Evolutionary conservation across 2,113 vertebrate species (phyloP).

Genomic region (Odobenus rosmarus): DNA sequence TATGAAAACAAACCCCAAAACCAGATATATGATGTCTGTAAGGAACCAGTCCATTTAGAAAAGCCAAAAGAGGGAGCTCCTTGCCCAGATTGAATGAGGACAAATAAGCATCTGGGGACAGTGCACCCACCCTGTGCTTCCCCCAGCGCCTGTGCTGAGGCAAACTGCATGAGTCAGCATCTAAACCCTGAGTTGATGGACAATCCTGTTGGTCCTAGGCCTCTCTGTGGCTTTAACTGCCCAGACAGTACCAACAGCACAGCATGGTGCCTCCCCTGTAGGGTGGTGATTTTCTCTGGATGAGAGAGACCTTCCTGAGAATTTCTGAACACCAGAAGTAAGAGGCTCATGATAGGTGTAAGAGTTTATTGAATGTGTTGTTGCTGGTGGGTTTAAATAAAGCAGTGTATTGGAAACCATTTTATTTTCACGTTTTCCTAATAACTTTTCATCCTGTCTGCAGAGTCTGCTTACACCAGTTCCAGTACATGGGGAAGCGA

Average conservation of each 20-base stretch:
- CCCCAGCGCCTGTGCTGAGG: neutral
- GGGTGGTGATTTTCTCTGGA: neutral
- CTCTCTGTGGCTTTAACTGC: neutral
- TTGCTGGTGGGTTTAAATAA: neutral
- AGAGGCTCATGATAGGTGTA: neutral
- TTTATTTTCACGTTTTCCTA: slow-evolving; percentile 22
- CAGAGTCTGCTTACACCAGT: slow-evolving; percentile 98
- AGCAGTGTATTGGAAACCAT: neutral
- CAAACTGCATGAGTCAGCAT: neutral
- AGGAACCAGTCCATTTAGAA: neutral
- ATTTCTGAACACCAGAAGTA: neutral
- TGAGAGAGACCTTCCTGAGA: neutral
- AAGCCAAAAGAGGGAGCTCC: neutral
- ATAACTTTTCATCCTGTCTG: slow-evolving; percentile 64
- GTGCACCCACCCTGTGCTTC: neutral
- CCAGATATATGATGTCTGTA: neutral
- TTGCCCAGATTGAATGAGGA: neutral
- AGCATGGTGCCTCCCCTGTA: neutral
- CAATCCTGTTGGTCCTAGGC: accelerated
- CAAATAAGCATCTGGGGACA: neutral
- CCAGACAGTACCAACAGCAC: accelerated
- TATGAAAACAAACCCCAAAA: neutral
- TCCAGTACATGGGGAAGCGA: slow-evolving; percentile 98
- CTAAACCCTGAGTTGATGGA: neutral
- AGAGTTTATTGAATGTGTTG: neutral